Base-by-base conservation (phyloP, 2,888 invertebrate genomes). In the Tenthredo distinguenda region DNA sequence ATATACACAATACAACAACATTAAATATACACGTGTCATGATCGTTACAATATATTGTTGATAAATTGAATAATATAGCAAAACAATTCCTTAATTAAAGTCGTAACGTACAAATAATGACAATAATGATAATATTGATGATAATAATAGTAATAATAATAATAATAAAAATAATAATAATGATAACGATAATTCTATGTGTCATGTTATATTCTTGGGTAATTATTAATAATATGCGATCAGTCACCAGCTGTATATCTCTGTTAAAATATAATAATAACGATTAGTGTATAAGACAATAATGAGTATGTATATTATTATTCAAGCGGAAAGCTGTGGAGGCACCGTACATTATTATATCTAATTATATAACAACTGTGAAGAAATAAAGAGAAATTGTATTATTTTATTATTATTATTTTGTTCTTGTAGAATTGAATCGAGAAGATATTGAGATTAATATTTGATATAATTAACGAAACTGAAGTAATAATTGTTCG, bases 211-310 rank as follows among this genome's bases (percentile, higher is more conserved):
- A 34, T 55, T 58, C 55, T 79, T 37, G 58, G 79, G 58, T 55
- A 79, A 12, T n/a, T 26, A 43, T 76, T 31, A 55, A 55, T 58
- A 55, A 65, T 65, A 15, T 62, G 77, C 81, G 12, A 81, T 81
- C n/a, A 40, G 37, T 81, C 62, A 81, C 37, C 37, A 81, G 81
- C 81, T 81, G 81, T 81, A 81, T n/a, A 77, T 55, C 26, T 77
- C 40, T 81, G 81, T 34, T 81, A 21, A 81, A 58, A 81, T 81
- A 81, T 62, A 37, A 81, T 77, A 55, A 31, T 62, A 26, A 62
- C 55, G 18, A 50, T 47, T 77, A 76, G n/a, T 26, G 15, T 76
- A 47, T 43, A 37, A n/a, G 15, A 74, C n/a, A 77, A 43, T 55
- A 74, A 74, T 74, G 40, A 6, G 40, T 74, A 37, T 43, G 21